Evolutionary conservation across 2,113 vertebrate genomes (phyloP), one percentile per base, ranked within the genome.

Genomic region (Gopherus evgoodei): DNA sequence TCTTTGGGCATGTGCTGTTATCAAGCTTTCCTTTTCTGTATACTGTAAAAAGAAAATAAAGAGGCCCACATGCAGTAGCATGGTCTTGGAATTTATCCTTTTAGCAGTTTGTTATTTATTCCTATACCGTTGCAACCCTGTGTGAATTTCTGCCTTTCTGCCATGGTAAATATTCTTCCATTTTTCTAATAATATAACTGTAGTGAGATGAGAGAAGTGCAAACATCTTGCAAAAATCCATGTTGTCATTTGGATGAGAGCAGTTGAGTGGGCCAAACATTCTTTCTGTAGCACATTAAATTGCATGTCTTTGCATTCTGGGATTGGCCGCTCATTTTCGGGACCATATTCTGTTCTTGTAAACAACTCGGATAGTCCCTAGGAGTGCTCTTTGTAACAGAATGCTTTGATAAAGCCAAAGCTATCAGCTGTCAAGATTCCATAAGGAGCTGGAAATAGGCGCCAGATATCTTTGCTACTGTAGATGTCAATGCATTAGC

Each of bases 31-130:
- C 80, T 91, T 0, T 0, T 86, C 96, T 92, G 90, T 90, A 92
- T 11, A 35, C 31, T 7, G 35, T 8, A 65, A 65, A 65, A 0
- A 85, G 44, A 93, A 91, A 90, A 88, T 25, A 50, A 95, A 86
- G 81, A 25, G 96, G 91, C 93, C 96, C 89, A 95, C 94, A 90
- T 14, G 8, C 89, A 78, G 3, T 85, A 87, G 91, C 96, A 88
- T 91, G 92, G 90, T 92, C 96, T 93, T 2, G n/a, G 86, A 96
- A 97, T 97, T 97, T 97, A 95, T 96, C 90, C 96, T 96, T 96
- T 94, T 91, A 96, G 96, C 92, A 2, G 65, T 96, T 95, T 93
- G 93, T 92, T 97, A 97, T 97, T 97, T 97, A 96, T 96, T 96
- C 94, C 96, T 97, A 54, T 94, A 90, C 93, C 94, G 65, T 94